Evolutionary conservation across 2,797 vertebrate species (phyloP), one percentile per base, ranked within the genome.

Genomic region (Propithecus deckenii): DNA sequence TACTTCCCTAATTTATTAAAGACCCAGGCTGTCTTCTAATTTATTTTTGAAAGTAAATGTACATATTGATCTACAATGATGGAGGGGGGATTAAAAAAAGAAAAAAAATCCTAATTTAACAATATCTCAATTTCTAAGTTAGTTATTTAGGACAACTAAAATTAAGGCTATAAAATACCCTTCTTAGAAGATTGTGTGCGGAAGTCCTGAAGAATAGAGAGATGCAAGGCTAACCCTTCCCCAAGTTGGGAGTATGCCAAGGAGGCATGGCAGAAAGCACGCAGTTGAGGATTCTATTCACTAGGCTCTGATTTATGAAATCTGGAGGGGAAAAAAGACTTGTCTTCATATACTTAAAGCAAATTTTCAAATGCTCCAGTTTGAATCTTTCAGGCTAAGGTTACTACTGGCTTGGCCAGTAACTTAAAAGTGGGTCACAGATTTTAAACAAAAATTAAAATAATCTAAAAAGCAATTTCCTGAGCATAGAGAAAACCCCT

Each of bases 391-490:
- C 18, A 79, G 35, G 48, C 65, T 32, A 81, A 83, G 2, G 35
- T 72, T 76, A 94, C 55, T 43, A 28, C 2, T n/a, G 23, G 48
- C 30, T 43, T 72, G 32, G n/a, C 43, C 80, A 85, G 72, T 93
- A 38, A 90, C 25, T 83, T 83, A 84, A 84, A 95, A 89, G 17
- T 61, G 41, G 59, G 76, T 50, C 43, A 90, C 32, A 52, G n/a
- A 50, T 84, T 80, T 75, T 84, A 75, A 61, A 93, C 22, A 52
- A 63, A 72, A 95, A 85, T 61, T 38, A 80, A 80, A 83, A 93
- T 12, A 32, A 83, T 35, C n/a, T 20, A 63, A 86, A 79, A n/a
- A 74, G 71, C 86, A 43, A 46, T 92, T 52, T 50, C 23, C 81
- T 25, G 9, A 65, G 22, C 59, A 57, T 8, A 67, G 59, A 80